phyloP scores from a whole-genome alignment of 64 coral and sea anemone species.

The Montipora efflorescens region DNA sequence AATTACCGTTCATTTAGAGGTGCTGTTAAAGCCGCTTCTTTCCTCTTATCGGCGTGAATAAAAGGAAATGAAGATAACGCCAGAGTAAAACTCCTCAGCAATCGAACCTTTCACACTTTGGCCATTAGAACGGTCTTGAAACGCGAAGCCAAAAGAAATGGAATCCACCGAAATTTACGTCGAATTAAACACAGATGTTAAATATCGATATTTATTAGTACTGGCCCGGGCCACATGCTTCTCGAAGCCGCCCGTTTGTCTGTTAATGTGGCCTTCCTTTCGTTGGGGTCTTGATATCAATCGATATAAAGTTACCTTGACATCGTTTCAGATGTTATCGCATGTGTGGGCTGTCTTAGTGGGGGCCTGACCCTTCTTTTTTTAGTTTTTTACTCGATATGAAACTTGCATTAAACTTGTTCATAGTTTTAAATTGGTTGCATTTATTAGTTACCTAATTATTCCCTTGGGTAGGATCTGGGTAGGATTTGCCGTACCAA shows the following conservation, averaged over 20 bases:
- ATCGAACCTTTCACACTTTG: background rate
- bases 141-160: background rate
- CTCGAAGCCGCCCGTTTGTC: slow-evolving; percentile 42
- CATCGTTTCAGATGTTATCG: slow-evolving; percentile 42
- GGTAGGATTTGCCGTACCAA: background rate
- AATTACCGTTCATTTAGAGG: slow-evolving; percentile 23
- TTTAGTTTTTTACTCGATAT: background rate
- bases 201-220: slow-evolving; percentile 36
- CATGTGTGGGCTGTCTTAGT: slow-evolving; percentile 33
- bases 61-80: background rate
- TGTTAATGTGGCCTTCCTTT: slow-evolving; percentile 46
- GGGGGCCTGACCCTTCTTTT: background rate
- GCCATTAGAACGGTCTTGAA: background rate
- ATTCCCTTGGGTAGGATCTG: background rate
- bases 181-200: slow-evolving; percentile 20
- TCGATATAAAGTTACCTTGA: slow-evolving; percentile 54
- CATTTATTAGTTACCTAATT: background rate
- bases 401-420: slow-evolving; percentile 13
- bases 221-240: slow-evolving; percentile 18
- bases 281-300: slow-evolving; percentile 30
- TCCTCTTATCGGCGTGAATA: background rate
- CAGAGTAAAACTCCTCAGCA: background rate
- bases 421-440: background rate
- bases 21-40: background rate
- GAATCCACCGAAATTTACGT: too few relatives aligned